phyloP scores from a whole-genome alignment of 37 sponge, comb jelly and placozoan species.

The Hexactinellida sp. region DNA sequence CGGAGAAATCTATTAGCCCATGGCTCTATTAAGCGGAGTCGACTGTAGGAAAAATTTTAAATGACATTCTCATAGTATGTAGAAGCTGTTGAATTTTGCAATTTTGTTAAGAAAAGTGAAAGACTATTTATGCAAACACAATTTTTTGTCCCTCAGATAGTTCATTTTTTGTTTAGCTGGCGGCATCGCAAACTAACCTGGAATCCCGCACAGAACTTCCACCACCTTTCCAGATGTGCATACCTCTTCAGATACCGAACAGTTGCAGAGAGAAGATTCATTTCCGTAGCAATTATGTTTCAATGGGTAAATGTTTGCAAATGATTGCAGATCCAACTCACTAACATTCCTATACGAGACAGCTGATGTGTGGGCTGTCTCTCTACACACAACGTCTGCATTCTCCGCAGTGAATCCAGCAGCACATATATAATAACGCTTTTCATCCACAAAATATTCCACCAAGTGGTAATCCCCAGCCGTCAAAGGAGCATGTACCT shows the following conservation, averaged over 20 bases:
- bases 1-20: too few relatives aligned
- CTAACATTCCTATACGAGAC: not conserved
- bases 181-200: not conserved
- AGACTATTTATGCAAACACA: too few relatives aligned
- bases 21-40: too few relatives aligned
- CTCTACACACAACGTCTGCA: not conserved
- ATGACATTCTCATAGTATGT: too few relatives aligned
- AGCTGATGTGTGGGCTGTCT: not conserved
- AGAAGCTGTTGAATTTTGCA: too few relatives aligned
- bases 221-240: not conserved
- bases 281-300: not conserved
- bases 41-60: too few relatives aligned
- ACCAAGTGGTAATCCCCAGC: not conserved
- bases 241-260: not conserved
- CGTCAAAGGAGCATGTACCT: not conserved
- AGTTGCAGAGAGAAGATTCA: not conserved
- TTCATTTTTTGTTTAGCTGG: too few relatives aligned
- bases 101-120: too few relatives aligned
- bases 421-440: not conserved
- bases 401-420: not conserved
- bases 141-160: too few relatives aligned
- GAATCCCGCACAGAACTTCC: not conserved
- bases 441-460: not conserved
- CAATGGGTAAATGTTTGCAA: not conserved
- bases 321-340: not conserved